A percentile compares a stretch with the other conserved stretches of the same genome.
These are phyloP conservation scores for Ditula angustiorana DNA, from an alignment of 2,888 invertebrate species.

Conservation along the genomic window DNA sequence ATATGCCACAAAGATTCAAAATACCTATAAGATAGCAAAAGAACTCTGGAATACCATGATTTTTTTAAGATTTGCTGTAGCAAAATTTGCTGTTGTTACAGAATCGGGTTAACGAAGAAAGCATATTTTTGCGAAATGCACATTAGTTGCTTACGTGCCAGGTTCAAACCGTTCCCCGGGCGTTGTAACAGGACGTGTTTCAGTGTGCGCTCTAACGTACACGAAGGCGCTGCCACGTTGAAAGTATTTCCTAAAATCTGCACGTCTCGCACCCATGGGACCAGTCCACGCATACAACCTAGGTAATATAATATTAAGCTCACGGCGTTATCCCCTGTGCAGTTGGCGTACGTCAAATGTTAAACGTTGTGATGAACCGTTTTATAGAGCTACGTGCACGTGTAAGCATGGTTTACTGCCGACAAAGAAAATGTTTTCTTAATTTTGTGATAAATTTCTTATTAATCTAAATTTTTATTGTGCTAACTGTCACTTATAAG, in stretches of 20 bases:
- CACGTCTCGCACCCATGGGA: constrained; percentile 28
- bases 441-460: too few relatives aligned
- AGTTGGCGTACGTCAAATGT: neutral
- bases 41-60: too few relatives aligned
- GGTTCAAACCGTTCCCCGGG: constrained; percentile 20
- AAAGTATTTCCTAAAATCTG: constrained; percentile 34
- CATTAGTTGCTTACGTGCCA: constrained; percentile 29
- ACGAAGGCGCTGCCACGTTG: constrained; percentile 2
- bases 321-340: constrained; percentile 3
- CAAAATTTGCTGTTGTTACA: neutral
- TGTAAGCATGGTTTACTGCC: neutral
- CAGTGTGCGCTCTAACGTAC: constrained; percentile 6
- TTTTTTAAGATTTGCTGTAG: too few relatives aligned
- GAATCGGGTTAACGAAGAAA: constrained; percentile 6
- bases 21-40: too few relatives aligned
- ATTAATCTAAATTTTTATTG: too few relatives aligned
- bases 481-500: too few relatives aligned
- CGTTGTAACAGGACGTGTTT: constrained; percentile 30
- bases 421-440: too few relatives aligned
- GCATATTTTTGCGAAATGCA: constrained; percentile 7
- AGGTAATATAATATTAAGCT: constrained; percentile 20
- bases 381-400: neutral
- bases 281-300: constrained; percentile 18
- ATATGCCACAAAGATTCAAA: too few relatives aligned
- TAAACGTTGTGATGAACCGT: constrained; percentile 2